Evolutionary conservation across 2,113 vertebrate genomes (phyloP).

Genomic region (Pomatostomus ruficeps): DNA sequence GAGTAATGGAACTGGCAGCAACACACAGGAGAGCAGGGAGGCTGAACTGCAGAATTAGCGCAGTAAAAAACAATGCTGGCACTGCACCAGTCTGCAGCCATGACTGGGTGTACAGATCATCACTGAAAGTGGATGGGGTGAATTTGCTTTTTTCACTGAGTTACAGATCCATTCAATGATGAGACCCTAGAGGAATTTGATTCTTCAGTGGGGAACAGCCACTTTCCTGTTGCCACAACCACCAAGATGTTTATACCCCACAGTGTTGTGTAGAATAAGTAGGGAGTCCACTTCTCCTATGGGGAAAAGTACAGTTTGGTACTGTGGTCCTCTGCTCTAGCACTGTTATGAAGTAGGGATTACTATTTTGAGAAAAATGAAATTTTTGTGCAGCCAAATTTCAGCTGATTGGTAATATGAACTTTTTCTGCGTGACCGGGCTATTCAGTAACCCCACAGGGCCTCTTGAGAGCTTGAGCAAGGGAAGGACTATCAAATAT

Average conservation of each 20-base stretch:
- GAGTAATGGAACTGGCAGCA: background rate
- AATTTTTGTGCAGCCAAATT: background rate
- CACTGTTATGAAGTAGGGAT: background rate
- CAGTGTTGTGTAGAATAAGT: too few species aligned
- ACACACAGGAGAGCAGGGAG: background rate
- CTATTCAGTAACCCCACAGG: background rate
- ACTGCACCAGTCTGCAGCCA: background rate
- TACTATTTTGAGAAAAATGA: background rate
- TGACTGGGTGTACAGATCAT: background rate
- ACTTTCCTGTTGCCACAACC: background rate
- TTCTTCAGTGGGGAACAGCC: background rate
- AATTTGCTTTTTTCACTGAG: background rate
- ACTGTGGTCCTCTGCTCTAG: background rate
- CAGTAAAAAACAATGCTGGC: background rate
- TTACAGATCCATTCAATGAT: background rate
- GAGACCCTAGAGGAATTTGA: background rate
- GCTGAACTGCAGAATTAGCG: background rate
- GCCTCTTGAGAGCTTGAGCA: background rate
- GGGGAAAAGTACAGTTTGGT: background rate
- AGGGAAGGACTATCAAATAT: background rate
- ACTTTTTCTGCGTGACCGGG: background rate
- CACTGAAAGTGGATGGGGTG: background rate
- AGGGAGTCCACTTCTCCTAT: background rate
- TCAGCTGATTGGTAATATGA: background rate
- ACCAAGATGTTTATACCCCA: background rate